These are phyloP conservation scores for Mesopsocus fuscifrons DNA, from an alignment of 2,888 invertebrate genomes.

Conservation along the genomic window DNA sequence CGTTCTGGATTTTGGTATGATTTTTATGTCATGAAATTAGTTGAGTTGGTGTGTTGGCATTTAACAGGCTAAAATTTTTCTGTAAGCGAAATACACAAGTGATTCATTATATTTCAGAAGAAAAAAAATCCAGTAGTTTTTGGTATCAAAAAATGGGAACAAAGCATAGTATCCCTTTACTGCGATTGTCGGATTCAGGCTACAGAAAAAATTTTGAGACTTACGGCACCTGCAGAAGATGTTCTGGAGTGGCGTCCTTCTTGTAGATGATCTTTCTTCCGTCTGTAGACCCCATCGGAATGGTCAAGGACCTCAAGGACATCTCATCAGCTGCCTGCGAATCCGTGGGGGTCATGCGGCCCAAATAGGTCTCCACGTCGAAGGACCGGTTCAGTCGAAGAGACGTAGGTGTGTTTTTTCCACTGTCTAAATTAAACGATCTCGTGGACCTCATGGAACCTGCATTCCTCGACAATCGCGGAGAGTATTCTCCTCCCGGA, in stretches of 20 bases:
- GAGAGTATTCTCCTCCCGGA: neutral
- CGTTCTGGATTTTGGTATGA: too few species aligned
- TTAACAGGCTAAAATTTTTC: too few species aligned
- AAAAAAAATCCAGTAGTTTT: too few species aligned
- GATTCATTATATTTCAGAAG: too few species aligned
- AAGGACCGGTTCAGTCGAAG: neutral
- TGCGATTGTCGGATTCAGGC: too few species aligned
- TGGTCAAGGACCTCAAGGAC: constrained; percentile 15
- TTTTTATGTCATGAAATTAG: too few species aligned
- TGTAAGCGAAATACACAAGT: too few species aligned
- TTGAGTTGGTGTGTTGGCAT: too few species aligned
- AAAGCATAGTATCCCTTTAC: too few species aligned
- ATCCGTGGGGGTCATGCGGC: neutral
- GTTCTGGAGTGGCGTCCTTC: constrained; percentile 69
- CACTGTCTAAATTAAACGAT: neutral
- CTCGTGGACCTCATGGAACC: neutral
- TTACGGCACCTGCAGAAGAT: constrained; percentile 69
- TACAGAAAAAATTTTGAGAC: too few species aligned
- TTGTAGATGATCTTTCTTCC: constrained; percentile 66
- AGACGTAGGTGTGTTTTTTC: neutral
- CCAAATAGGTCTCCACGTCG: constrained; percentile 1
- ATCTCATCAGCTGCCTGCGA: constrained; percentile 15
- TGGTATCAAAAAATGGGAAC: too few species aligned
- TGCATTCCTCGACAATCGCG: too few species aligned
- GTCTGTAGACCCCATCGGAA: constrained; percentile 61